Percentiles rank a stretch among this genome's conserved stretches.
phyloP scores from a whole-genome alignment of 2,797 vertebrate species.

The Cyclopterus lumpus region DNA sequence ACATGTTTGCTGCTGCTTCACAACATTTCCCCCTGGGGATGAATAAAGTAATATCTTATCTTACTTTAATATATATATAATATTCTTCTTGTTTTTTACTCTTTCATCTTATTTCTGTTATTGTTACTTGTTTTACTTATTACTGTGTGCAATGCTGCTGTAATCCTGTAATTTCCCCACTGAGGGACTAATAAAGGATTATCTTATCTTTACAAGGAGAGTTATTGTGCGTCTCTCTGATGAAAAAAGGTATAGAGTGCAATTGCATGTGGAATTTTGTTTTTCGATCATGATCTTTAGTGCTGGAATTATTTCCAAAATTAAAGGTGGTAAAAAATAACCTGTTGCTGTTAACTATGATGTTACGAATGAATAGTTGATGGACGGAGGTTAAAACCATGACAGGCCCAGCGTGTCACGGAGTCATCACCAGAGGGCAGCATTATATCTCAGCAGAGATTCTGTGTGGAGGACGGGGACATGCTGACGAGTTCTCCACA shows the following conservation, averaged over 20 bases:
- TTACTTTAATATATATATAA: no score
- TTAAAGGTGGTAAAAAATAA: slow-evolving; percentile 18
- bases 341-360: neutral
- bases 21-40: no score
- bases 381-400: neutral
- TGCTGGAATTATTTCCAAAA: slow-evolving; percentile 11
- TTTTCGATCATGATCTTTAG: neutral
- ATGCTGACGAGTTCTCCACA: neutral
- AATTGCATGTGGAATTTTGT: slow-evolving; percentile 3
- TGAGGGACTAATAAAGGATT: no score
- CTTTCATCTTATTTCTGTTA: no score
- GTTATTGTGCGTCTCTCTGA: neutral
- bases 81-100: no score
- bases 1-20: no score
- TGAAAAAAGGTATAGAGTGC: neutral
- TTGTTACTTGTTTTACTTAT: no score
- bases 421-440: slow-evolving; percentile 34
- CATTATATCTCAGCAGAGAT: neutral
- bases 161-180: no score
- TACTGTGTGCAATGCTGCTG: no score
- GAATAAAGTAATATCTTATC: no score
- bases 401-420: neutral
- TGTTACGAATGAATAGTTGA: neutral
- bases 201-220: no score
- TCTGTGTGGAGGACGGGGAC: neutral